Conservation (phyloP, 2,797 vertebrate species). For the Pelobates cultripes region DNA sequence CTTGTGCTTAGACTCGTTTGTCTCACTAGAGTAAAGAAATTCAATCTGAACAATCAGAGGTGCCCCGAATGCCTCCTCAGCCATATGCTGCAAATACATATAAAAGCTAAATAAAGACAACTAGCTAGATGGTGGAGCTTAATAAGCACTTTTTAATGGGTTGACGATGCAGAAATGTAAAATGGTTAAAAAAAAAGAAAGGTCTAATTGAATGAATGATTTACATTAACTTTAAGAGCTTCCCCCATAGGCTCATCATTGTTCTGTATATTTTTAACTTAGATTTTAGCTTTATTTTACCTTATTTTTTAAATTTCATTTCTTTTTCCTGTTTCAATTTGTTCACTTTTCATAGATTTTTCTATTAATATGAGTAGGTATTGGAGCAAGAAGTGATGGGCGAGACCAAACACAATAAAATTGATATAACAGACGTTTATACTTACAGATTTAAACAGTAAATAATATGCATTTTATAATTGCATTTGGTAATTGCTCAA, state of each 20-base stretch:
- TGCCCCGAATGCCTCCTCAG: constrained; percentile 44
- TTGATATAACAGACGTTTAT: no score
- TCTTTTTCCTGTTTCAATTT: constrained; percentile 18
- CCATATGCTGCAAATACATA: constrained; percentile 43
- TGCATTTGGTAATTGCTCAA: no score
- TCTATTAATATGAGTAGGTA: no score
- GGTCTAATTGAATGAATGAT: constrained; percentile 52
- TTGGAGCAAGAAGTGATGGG: no score
- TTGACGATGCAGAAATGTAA: constrained; percentile 51
- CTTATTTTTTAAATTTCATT: background rate
- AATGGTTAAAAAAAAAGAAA: constrained; percentile 30
- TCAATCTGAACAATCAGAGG: constrained; percentile 31
- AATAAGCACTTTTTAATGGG: constrained; percentile 46
- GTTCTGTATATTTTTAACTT: constrained; percentile 22
- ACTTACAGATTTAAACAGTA: no score
- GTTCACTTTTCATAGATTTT: background rate
- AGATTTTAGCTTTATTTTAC: constrained; percentile 27
- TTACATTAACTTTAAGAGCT: constrained; percentile 45
- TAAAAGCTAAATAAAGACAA: constrained; percentile 39
- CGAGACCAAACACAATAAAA: no score
- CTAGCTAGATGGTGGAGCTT: constrained; percentile 35
- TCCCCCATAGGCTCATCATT: constrained; percentile 40
- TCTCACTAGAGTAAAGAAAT: constrained; percentile 43
- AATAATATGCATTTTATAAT: no score
- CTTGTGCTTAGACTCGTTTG: constrained; percentile 43